These are phyloP conservation scores for Ormia ochracea DNA, from an alignment of 2,888 invertebrate species.

Conservation along the genomic window DNA sequence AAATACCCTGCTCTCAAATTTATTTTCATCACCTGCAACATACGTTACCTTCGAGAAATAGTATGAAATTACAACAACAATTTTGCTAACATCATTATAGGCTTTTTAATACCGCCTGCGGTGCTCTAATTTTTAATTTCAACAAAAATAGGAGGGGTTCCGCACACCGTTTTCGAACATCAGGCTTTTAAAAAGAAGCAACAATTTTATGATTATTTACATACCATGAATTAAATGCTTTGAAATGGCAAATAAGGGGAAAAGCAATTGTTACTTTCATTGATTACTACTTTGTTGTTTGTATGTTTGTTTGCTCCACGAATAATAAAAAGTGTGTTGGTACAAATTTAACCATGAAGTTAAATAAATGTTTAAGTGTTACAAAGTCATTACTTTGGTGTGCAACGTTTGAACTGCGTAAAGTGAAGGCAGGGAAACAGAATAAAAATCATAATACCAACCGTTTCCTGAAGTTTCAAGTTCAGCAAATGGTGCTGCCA, in stretches of 20 bases:
- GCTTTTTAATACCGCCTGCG: slow-evolving; percentile 41
- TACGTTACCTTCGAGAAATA: slow-evolving; percentile 5
- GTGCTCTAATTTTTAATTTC: slow-evolving; percentile 51
- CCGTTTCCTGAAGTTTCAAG: slow-evolving; percentile 38
- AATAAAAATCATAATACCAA: slow-evolving; percentile 24
- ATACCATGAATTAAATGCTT: slow-evolving; percentile 42
- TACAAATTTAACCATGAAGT: slow-evolving; percentile 43
- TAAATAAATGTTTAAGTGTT: slow-evolving; percentile 56
- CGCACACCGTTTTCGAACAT: slow-evolving; percentile 48
- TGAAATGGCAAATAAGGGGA: slow-evolving; percentile 29
- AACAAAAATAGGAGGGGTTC: slow-evolving; percentile 2
- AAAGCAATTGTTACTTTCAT: slow-evolving; percentile 51
- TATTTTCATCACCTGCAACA: background rate
- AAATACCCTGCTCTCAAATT: background rate
- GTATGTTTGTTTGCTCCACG: background rate
- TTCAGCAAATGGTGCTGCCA: slow-evolving; percentile 29
- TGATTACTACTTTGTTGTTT: background rate
- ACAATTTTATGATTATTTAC: slow-evolving; percentile 56
- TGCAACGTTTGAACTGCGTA: background rate
- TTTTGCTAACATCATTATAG: slow-evolving; percentile 24
- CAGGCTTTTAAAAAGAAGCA: slow-evolving; percentile 47
- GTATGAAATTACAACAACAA: background rate
- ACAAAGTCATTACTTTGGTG: slow-evolving; percentile 58
- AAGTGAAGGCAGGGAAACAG: background rate
- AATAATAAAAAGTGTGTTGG: slow-evolving; percentile 1